phyloP scores from a whole-genome alignment of 64 coral and sea anemone genomes.

The Pachyseris speciosa region DNA sequence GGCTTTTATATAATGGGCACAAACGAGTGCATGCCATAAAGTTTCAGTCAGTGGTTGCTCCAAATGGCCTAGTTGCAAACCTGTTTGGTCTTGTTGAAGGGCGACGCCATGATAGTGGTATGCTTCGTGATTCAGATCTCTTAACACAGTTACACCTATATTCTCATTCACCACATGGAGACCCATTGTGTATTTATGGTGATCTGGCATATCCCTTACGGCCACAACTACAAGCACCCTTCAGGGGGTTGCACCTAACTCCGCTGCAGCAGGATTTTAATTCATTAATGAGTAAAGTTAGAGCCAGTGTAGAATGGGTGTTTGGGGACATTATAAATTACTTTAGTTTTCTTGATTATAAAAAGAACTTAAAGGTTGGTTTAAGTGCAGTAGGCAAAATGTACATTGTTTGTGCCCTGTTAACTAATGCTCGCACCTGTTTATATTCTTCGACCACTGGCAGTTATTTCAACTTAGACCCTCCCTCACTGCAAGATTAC shows the following conservation, averaged over 20 bases:
- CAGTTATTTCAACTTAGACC: constrained; percentile 20
- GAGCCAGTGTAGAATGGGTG: constrained; percentile 31
- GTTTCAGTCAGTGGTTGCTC: not conserved
- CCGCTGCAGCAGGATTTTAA: constrained; percentile 1
- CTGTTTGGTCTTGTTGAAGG: constrained; percentile 38
- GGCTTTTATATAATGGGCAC: not conserved
- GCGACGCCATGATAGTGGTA: constrained; percentile 29
- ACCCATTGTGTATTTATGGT: constrained; percentile 34
- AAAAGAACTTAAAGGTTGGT: constrained; percentile 6
- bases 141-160: constrained; percentile 1
- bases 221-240: constrained; percentile 26
- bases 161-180: constrained; percentile 12
- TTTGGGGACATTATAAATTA: constrained; percentile 25
- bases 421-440: constrained; percentile 24
- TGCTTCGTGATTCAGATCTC: constrained; percentile 15
- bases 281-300: constrained; percentile 1
- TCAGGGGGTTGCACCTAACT: constrained; percentile 29
- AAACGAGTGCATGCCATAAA: too few relatives aligned
- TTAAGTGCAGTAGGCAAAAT: not conserved
- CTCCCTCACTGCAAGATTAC: constrained; percentile 12
- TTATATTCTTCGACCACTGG: not conserved
- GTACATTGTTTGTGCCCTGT: not conserved
- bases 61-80: constrained; percentile 30
- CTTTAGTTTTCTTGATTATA: constrained; percentile 30
- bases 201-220: constrained; percentile 14